Base-by-base conservation (phyloP, 37 sponge, comb jelly and placozoan species). In the Amphimedon queenslandica region DNA sequence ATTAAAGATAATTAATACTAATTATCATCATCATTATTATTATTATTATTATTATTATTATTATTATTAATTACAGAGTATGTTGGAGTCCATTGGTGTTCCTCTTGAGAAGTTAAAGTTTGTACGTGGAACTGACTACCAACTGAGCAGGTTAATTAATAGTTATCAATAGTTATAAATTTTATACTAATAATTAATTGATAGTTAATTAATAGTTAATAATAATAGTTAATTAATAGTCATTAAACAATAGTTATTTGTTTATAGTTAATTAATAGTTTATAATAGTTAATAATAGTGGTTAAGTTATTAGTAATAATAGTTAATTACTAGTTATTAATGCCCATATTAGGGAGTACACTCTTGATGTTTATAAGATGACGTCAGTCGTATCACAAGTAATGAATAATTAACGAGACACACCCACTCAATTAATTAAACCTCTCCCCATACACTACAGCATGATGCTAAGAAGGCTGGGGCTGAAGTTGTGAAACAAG, bases 401-500 rank as follows among this genome's bases (percentile, higher is more conserved):
- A n/a, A n/a, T n/a, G n/a, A n/a, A n/a, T n/a, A n/a, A n/a, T n/a
- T n/a, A n/a, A n/a, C n/a, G n/a, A n/a, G n/a, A n/a, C n/a, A n/a
- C n/a, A n/a, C n/a, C n/a, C n/a, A n/a, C n/a, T n/a, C n/a, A n/a
- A n/a, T n/a, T n/a, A n/a, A n/a, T n/a, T n/a, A n/a, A n/a, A n/a
- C n/a, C n/a, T n/a, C n/a, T n/a, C n/a, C n/a, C n/a, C n/a, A n/a
- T n/a, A n/a, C n/a, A n/a, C n/a, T 76, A 6, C 58, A 90, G 86
- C 98, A 96, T 76, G 98, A 96, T 87, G 98, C 98, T n/a, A 90
- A 91, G 84, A 96, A 96, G 79, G 98, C 98, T 20, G 98, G 98
- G 30, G 86, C 98, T 28, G 98, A 96, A 74, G 98, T 96, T 1
- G 98, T 96, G 74, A 96, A 96, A 64, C 98, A 96, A 47, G 94